phyloP scores from a whole-genome alignment of 2,888 invertebrate genomes.

The Drosophila mercatorum region DNA sequence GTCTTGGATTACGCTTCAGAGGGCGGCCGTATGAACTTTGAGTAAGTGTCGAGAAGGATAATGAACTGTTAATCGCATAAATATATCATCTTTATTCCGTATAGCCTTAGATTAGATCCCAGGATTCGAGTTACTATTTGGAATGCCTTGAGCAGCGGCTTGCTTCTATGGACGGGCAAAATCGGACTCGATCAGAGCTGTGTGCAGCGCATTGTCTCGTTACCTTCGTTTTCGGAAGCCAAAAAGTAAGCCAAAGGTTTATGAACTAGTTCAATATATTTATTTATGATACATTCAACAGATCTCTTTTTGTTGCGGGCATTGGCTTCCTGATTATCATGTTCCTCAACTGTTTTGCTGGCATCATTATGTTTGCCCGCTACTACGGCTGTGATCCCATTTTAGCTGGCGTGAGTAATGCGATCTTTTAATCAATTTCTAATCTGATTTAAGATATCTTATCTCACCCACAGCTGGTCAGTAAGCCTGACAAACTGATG shows the following conservation, averaged over 20 bases:
- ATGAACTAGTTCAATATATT: not conserved
- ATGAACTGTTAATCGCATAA: not conserved
- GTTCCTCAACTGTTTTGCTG: slow-evolving; percentile 87
- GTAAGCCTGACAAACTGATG: slow-evolving; percentile 85
- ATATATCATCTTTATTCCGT: slow-evolving; percentile 14
- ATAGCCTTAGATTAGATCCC: slow-evolving; percentile 87
- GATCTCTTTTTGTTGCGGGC: slow-evolving; percentile 86
- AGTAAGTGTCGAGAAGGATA: slow-evolving; percentile 71
- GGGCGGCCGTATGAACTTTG: slow-evolving; percentile 83
- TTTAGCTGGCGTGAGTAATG: slow-evolving; percentile 84
- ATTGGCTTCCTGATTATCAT: slow-evolving; percentile 86
- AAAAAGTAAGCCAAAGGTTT: slow-evolving; percentile 84
- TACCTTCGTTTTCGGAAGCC: slow-evolving; percentile 87
- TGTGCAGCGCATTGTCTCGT: slow-evolving; percentile 89
- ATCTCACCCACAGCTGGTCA: slow-evolving; percentile 75
- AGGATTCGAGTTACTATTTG: slow-evolving; percentile 88
- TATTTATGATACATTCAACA: slow-evolving; percentile 56
- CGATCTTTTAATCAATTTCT: rapidly evolving
- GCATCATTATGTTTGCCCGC: slow-evolving; percentile 86
- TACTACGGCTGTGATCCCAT: slow-evolving; percentile 88
- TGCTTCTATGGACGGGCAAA: slow-evolving; percentile 87
- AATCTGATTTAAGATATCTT: not conserved
- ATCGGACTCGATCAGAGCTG: slow-evolving; percentile 90
- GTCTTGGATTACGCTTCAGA: slow-evolving; percentile 82
- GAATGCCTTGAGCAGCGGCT: slow-evolving; percentile 87